Evolutionary conservation across 1,140 invertebrate species (phyloP).

Genomic region (Batillaria attramentaria): DNA sequence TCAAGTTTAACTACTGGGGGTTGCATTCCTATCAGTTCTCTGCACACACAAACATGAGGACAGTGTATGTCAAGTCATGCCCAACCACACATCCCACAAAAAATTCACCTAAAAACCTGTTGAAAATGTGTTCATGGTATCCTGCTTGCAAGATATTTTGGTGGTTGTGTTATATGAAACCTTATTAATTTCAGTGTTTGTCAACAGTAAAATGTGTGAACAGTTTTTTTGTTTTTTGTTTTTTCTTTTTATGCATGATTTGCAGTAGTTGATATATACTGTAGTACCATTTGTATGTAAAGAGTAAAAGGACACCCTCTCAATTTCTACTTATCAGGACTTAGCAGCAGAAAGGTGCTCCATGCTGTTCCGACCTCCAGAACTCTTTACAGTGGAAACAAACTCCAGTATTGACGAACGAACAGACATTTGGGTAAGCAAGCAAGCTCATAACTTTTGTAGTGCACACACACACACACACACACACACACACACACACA

Average conservation of each 20-base stretch:
- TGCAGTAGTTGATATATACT: neutral
- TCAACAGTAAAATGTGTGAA: neutral
- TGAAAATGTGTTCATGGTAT: too few relatives aligned
- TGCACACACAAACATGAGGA: too few relatives aligned
- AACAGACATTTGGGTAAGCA: constrained; percentile 88
- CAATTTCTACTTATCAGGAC: constrained; percentile 73
- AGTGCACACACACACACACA: neutral
- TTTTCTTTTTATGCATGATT: neutral
- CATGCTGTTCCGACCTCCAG: constrained; percentile 90
- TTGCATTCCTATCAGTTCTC: too few relatives aligned
- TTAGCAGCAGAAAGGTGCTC: constrained; percentile 87
- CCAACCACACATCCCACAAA: too few relatives aligned
- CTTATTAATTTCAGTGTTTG: too few relatives aligned
- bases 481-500: neutral
- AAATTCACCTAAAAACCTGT: too few relatives aligned
- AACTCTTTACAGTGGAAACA: constrained; percentile 88
- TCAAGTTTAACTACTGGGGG: too few relatives aligned
- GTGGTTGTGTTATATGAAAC: too few relatives aligned
- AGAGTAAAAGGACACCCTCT: too few relatives aligned
- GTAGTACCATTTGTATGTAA: too few relatives aligned
- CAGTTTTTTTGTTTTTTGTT: neutral
- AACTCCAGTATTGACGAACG: constrained; percentile 86
- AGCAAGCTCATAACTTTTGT: neutral
- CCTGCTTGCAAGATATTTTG: too few relatives aligned
- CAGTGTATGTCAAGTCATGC: too few relatives aligned